A percentile compares a stretch with the other conserved stretches of the same genome.
phyloP scores from a whole-genome alignment of 2,797 vertebrate species.

The Danio choprae region DNA sequence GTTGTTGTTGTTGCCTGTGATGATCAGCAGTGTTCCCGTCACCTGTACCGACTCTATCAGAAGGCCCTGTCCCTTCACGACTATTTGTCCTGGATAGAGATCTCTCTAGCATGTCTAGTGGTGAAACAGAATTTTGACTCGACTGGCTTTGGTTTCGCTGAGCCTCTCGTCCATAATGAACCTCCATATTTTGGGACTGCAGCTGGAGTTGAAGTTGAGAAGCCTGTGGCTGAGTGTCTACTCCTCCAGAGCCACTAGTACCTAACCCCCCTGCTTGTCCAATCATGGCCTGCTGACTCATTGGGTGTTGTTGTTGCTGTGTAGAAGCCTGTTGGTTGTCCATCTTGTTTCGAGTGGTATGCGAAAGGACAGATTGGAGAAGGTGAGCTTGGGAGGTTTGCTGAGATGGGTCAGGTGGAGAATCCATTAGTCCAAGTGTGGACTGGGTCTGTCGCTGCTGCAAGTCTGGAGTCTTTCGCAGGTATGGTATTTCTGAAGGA shows the following conservation, averaged over 20 bases:
- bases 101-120: conserved; percentile 79
- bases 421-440: conserved; percentile 79
- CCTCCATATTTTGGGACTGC: conserved; percentile 79
- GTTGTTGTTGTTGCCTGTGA: conserved; percentile 69
- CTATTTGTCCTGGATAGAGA: conserved; percentile 74
- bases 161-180: conserved; percentile 73
- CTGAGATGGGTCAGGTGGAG: conserved; percentile 77
- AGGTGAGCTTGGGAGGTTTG: conserved; percentile 76
- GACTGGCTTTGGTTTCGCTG: conserved; percentile 71
- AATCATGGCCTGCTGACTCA: conserved; percentile 74
- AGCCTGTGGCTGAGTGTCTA: conserved; percentile 73
- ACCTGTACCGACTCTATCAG: conserved; percentile 68
- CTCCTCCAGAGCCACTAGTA: conserved; percentile 52
- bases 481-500: conserved; percentile 75
- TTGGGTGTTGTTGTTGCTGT: conserved; percentile 68
- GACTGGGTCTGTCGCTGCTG: conserved; percentile 77
- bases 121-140: conserved; percentile 76
- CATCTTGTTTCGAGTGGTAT: conserved; percentile 77
- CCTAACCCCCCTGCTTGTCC: conserved; percentile 64
- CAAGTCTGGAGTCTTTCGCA: conserved; percentile 77
- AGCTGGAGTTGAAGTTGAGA: conserved; percentile 84
- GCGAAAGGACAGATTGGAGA: conserved; percentile 87
- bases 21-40: conserved; percentile 68
- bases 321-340: conserved; percentile 70
- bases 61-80: conserved; percentile 65